Percentiles rank a stretch among this genome's conserved stretches.
phyloP scores from a whole-genome alignment of 2,888 invertebrate genomes.

The Doris montereyensis region DNA sequence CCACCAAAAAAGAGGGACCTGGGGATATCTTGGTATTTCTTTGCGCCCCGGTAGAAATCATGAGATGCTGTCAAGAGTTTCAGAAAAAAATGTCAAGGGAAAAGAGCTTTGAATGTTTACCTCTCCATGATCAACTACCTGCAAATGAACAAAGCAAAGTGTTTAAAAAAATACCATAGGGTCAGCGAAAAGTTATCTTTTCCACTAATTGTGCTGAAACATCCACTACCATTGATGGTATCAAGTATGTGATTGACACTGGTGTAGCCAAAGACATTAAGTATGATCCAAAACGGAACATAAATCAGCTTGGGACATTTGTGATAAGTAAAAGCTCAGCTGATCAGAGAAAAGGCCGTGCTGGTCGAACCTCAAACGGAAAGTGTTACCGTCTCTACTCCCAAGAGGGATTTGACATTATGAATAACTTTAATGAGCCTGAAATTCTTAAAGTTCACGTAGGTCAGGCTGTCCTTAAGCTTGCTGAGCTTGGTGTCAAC shows the following conservation, averaged over 20 bases:
- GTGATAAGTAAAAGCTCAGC: constrained; percentile 69
- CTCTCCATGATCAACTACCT: constrained; percentile 66
- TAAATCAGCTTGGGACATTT: constrained; percentile 59
- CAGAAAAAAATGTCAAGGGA: constrained; percentile 29
- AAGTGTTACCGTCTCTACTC: constrained; percentile 71
- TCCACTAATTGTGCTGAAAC: constrained; percentile 74
- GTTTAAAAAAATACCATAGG: constrained; percentile 54
- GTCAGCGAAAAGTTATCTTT: constrained; percentile 70
- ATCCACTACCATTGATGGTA: constrained; percentile 72
- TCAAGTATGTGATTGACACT: constrained; percentile 72
- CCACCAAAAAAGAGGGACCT: constrained; percentile 51
- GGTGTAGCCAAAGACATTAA: constrained; percentile 70
- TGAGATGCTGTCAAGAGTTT: constrained; percentile 59
- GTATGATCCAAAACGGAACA: constrained; percentile 66
- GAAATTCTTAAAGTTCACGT: constrained; percentile 69
- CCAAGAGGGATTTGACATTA: constrained; percentile 60
- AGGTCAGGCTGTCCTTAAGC: constrained; percentile 64
- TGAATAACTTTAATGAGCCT: constrained; percentile 62
- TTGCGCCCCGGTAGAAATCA: constrained; percentile 67
- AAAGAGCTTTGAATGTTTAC: constrained; percentile 54
- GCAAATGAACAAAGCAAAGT: constrained; percentile 67
- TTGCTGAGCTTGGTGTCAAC: constrained; percentile 66
- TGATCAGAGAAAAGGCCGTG: constrained; percentile 72
- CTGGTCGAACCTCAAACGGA: constrained; percentile 71
- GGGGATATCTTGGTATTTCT: constrained; percentile 73